Conservation (phyloP, 2,888 invertebrate species). For the Anorthoa munda region DNA sequence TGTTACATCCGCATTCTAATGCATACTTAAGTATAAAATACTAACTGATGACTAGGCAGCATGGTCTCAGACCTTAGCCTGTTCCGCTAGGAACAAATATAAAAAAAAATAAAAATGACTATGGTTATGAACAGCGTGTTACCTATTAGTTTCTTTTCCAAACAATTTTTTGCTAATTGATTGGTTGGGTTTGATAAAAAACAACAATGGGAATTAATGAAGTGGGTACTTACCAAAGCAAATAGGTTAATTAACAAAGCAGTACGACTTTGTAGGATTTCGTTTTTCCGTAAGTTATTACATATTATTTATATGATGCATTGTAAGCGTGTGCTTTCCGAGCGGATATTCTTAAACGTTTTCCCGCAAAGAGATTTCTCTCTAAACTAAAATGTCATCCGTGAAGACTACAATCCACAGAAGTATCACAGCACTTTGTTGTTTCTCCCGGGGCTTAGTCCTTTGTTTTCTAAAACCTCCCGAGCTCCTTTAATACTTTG, state of each 20-base stretch:
- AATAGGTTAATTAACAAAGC: constrained; percentile 1
- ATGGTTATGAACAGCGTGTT: too few species aligned
- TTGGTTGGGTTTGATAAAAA: neutral
- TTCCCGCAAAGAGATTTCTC: constrained; percentile 77
- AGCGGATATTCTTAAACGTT: constrained; percentile 68
- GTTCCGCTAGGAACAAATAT: too few species aligned
- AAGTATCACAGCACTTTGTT: constrained; percentile 86
- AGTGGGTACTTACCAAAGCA: neutral
- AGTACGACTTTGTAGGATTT: constrained; percentile 6
- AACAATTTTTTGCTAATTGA: neutral
- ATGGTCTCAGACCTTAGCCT: too few species aligned
- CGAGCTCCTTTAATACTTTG: constrained; percentile 86
- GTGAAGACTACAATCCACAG: constrained; percentile 79
- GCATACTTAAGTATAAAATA: too few species aligned
- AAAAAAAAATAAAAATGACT: too few species aligned
- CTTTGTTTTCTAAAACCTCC: constrained; percentile 85
- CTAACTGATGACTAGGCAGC: too few species aligned
- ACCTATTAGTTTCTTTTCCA: neutral
- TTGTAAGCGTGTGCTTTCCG: constrained; percentile 39
- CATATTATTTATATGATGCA: constrained; percentile 44
- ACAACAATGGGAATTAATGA: neutral
- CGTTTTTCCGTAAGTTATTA: constrained; percentile 11
- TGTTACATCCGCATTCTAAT: too few species aligned
- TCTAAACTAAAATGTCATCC: constrained; percentile 83
- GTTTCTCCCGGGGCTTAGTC: constrained; percentile 82